Evolutionary conservation across 1,140 invertebrate species (phyloP).

Genomic region (Halictus rubicundus): DNA sequence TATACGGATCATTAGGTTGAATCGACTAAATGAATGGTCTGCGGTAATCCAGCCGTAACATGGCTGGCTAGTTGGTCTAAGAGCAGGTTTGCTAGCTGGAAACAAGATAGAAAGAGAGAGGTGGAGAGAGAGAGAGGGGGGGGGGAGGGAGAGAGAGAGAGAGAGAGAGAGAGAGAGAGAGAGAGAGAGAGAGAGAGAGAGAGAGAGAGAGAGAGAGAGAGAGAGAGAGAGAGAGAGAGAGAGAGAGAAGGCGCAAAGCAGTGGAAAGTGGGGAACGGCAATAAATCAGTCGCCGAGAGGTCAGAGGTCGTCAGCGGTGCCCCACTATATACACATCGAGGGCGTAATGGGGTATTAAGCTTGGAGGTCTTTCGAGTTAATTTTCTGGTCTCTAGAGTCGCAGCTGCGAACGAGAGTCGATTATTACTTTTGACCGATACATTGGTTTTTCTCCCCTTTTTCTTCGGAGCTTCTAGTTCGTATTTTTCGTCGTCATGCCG

Average conservation of each 20-base stretch:
- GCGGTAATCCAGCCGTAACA: conserved; percentile 44
- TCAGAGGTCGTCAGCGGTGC: conserved; percentile 55
- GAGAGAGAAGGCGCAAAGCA: conserved; percentile 13
- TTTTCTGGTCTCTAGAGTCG: conserved; percentile 32
- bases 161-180: neutral
- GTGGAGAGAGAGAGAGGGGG: neutral
- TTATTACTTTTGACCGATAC: conserved; percentile 53
- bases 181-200: neutral
- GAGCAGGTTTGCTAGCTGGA: neutral
- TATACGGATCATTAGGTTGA: too few species aligned
- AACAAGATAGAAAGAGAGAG: neutral
- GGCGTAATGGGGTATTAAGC: conserved; percentile 60
- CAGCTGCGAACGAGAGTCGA: conserved; percentile 49
- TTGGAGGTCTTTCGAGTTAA: conserved; percentile 44
- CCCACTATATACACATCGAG: conserved; percentile 56
- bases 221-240: neutral
- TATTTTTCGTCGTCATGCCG: neutral
- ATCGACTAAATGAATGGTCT: conserved; percentile 39
- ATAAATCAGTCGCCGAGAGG: conserved; percentile 65
- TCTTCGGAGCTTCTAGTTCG: neutral
- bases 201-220: neutral
- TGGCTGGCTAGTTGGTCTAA: conserved; percentile 33
- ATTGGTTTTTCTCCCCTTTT: conserved; percentile 26
- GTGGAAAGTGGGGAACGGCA: conserved; percentile 19
- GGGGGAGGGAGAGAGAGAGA: too few species aligned